Percentiles rank a stretch among this genome's conserved stretches.
phyloP scores from a whole-genome alignment of 1,140 invertebrate species.

The Pissodes strobi region DNA sequence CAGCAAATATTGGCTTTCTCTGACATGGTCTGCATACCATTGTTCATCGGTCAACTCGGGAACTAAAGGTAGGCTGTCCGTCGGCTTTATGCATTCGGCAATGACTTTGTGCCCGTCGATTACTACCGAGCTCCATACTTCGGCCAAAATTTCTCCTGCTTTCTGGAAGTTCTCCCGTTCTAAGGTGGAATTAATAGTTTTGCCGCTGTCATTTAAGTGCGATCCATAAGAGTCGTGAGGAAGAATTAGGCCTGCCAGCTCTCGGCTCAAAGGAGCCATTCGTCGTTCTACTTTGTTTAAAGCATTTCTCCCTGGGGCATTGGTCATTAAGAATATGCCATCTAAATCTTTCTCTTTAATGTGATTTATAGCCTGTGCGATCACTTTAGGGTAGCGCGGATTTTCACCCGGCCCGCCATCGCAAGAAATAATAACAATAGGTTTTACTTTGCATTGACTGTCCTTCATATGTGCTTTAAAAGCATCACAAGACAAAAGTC shows the following conservation, averaged over 20 bases:
- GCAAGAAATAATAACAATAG: slow-evolving; percentile 44
- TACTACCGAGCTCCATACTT: slow-evolving; percentile 12
- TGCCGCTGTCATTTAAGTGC: not conserved
- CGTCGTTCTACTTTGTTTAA: slow-evolving; percentile 11
- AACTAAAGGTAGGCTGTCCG: no score
- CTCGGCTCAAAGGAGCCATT: slow-evolving; percentile 24
- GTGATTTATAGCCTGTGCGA: slow-evolving; percentile 38
- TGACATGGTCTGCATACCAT: no score
- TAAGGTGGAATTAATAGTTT: slow-evolving; percentile 49
- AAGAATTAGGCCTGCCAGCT: slow-evolving; percentile 2
- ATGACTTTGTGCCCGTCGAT: no score
- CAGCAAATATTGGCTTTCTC: no score
- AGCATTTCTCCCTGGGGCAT: slow-evolving; percentile 11
- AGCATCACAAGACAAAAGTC: no score
- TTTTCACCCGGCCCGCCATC: slow-evolving; percentile 47
- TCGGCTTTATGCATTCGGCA: no score
- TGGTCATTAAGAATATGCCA: slow-evolving; percentile 15
- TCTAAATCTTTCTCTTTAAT: slow-evolving; percentile 13
- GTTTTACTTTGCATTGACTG: no score
- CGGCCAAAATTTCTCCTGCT: slow-evolving; percentile 6
- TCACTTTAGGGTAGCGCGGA: slow-evolving; percentile 53
- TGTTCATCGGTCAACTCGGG: no score
- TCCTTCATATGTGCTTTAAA: no score
- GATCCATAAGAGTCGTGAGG: slow-evolving; percentile 14
- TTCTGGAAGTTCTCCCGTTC: slow-evolving; percentile 48